Percentiles rank a stretch among this genome's conserved stretches.
phyloP scores from a whole-genome alignment of 2,888 invertebrate species.

The Perithous albicinctus region DNA sequence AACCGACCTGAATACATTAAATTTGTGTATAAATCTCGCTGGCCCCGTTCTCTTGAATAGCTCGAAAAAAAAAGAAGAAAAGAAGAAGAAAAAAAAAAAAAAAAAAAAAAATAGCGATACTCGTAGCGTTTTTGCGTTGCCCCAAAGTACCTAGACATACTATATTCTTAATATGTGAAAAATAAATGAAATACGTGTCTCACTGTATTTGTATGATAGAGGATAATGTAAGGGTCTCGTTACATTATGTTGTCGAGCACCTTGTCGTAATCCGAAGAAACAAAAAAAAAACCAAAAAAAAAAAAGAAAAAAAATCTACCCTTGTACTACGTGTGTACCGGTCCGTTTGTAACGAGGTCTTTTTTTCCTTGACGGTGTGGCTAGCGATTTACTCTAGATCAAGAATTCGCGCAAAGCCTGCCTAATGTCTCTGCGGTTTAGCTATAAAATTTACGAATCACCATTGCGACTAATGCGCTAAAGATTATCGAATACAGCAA shows the following conservation, averaged over 20 bases:
- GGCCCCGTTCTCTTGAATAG: constrained; percentile 37
- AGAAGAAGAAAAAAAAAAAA: too few relatives aligned
- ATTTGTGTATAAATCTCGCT: constrained; percentile 40
- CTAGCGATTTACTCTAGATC: constrained; percentile 45
- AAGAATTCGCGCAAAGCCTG: constrained; percentile 47
- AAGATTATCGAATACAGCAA: too few relatives aligned
- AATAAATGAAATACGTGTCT: constrained; percentile 76
- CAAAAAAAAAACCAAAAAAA: constrained; percentile 30
- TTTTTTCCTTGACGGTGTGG: constrained; percentile 43
- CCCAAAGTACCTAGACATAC: constrained; percentile 79
- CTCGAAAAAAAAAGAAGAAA: constrained; percentile 60
- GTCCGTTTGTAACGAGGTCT: constrained; percentile 32
- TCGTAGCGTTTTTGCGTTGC: constrained; percentile 71
- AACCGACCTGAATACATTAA: constrained; percentile 56
- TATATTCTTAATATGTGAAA: constrained; percentile 82
- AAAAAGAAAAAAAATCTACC: constrained; percentile 38
- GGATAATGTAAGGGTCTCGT: constrained; percentile 74
- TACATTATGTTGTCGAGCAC: constrained; percentile 75
- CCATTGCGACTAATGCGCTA: too few relatives aligned
- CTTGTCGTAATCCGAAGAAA: constrained; percentile 46
- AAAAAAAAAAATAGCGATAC: too few relatives aligned
- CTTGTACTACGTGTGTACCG: constrained; percentile 50
- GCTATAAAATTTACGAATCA: too few relatives aligned
- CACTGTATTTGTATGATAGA: constrained; percentile 82
- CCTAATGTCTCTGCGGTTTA: constrained; percentile 2